Base-by-base conservation (phyloP, 2,113 vertebrate genomes). In the Calyptomena viridis region DNA sequence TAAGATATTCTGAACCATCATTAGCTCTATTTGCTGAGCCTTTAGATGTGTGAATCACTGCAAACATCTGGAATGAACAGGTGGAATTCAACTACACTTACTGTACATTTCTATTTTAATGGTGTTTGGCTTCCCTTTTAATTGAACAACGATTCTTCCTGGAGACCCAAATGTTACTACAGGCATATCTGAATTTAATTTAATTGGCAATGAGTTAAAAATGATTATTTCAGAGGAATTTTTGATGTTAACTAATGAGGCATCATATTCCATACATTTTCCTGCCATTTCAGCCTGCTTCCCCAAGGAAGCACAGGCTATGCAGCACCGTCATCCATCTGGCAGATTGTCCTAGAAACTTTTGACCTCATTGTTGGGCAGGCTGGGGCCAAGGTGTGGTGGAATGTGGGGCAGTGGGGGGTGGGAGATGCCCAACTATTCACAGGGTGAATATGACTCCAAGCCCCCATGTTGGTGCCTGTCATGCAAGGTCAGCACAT, bases 51-150 rank as follows among this genome's bases (percentile, higher is more conserved):
- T 46, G 93, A 93, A 93, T 86, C 86, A 84, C 88, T 96, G 93
- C 94, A 94, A 97, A 97, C 96, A 97, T 96, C 96, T 97, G 96
- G 96, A 95, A 89, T 6, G 95, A 96, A 93, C 95, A 97, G 95
- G 95, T 97, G 96, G 95, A 92, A 92, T 92, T 84, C 83, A 91
- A 53, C 92, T 3, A 15, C 73, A 89, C 69, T 90, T 79, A 66
- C 66, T 27, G 40, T 42, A 52, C 44, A 5, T 92, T 93, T 78
- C 83, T 87, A 46, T 93, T 96, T 90, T 94, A 89, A 93, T 94
- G 90, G 92, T 79, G 86, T 90, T 96, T 93, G 88, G 37, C 62
- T 96, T 97, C 76, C 53, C 56, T 93, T 94, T 78, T 96, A 93
- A 95, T 55, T 94, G 93, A 96, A 73, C 44, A 62, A 56, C 5